Percentiles rank a stretch among this genome's conserved stretches.
These are phyloP conservation scores for Bursaphelenchus okinawaensis DNA, from an alignment of 2,888 invertebrate genomes.

Conservation along the genomic window DNA sequence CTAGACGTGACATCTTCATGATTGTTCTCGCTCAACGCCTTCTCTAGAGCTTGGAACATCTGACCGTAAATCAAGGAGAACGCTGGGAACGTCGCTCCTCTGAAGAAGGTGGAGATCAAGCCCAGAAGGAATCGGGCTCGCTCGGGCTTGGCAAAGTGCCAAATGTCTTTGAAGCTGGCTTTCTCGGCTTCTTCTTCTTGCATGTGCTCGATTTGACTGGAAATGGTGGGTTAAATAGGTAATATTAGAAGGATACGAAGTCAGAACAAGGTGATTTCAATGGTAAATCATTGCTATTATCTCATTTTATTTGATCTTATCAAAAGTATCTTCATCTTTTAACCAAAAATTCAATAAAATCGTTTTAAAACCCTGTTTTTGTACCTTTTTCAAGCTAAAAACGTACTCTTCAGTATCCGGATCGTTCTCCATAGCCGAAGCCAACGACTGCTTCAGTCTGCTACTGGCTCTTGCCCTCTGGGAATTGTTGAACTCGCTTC, in stretches of 20 bases:
- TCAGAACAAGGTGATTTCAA: too few species aligned
- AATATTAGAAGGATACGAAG: neutral
- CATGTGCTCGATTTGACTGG: constrained; percentile 20
- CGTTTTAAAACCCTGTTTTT: neutral
- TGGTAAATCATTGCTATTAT: too few species aligned
- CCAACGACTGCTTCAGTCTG: constrained; percentile 15
- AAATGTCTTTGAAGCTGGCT: constrained; percentile 29
- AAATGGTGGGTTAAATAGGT: neutral
- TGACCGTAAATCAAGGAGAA: constrained; percentile 53
- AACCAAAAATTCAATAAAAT: neutral
- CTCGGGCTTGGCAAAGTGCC: constrained; percentile 31
- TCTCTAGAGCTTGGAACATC: constrained; percentile 33
- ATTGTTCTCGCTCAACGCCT: neutral
- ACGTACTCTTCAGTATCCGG: constrained; percentile 19
- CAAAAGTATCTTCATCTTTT: constrained; percentile 1
- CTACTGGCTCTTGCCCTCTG: constrained; percentile 4
- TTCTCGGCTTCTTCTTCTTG: constrained; percentile 32
- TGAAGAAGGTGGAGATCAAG: constrained; percentile 34
- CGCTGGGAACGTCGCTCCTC: constrained; percentile 47
- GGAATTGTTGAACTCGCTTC: neutral
- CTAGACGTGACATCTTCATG: neutral
- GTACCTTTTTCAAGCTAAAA: neutral
- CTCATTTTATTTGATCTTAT: neutral
- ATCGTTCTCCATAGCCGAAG: constrained; percentile 10
- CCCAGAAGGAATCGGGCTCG: constrained; percentile 20